Evolutionary conservation across 2,113 vertebrate species (phyloP).

Genomic region (Anguilla rostrata): DNA sequence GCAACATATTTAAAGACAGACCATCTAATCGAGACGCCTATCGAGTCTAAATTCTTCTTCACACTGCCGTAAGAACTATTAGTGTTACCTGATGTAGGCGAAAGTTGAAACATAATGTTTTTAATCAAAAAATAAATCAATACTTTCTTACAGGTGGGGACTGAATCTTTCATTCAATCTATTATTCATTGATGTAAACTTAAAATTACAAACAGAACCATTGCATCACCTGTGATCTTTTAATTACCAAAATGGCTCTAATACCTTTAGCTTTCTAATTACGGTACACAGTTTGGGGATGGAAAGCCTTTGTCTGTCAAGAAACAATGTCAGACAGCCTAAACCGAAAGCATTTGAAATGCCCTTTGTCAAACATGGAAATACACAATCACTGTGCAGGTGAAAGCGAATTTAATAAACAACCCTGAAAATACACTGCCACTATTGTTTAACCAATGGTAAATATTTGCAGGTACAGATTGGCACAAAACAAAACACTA

Average conservation of each 20-base stretch:
- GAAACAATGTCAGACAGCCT: background rate
- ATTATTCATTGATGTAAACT: background rate
- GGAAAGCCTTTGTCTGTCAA: background rate
- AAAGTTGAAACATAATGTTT: too few species aligned
- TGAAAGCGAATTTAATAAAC: background rate
- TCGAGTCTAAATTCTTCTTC: constrained; percentile 38
- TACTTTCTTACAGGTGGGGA: too few species aligned
- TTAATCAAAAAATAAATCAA: too few species aligned
- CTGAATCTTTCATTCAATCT: too few species aligned
- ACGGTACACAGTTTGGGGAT: too few species aligned
- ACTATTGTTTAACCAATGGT: background rate
- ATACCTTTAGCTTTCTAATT: too few species aligned
- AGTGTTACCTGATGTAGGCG: too few species aligned
- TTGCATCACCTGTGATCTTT: background rate
- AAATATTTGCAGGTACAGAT: background rate
- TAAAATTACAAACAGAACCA: background rate
- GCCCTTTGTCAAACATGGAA: background rate
- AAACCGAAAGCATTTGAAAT: background rate
- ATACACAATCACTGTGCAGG: background rate
- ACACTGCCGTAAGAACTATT: constrained; percentile 20
- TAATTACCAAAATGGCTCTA: background rate
- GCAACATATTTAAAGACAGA: constrained; percentile 37
- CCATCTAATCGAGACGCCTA: too few species aligned
- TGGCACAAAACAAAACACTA: background rate
- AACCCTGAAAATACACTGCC: background rate